Conservation (phyloP, 2,888 invertebrate genomes). For the Silvanus unidentatus region DNA sequence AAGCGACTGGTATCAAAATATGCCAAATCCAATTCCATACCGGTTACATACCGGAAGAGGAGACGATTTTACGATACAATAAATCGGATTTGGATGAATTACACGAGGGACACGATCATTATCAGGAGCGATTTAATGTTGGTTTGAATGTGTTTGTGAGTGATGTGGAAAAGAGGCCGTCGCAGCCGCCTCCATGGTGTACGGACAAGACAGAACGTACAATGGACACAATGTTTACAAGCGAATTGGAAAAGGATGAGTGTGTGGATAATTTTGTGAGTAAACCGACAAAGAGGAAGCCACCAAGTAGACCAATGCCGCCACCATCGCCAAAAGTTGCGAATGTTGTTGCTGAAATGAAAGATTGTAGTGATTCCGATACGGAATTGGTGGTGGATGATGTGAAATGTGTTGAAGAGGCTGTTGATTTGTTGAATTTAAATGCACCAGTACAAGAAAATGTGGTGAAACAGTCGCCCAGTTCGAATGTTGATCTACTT, state of each 20-base stretch:
- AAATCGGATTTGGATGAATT: constrained; percentile 77
- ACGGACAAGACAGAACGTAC: constrained; percentile 56
- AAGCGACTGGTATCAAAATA: constrained; percentile 78
- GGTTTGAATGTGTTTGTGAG: constrained; percentile 66
- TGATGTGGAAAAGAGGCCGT: constrained; percentile 61
- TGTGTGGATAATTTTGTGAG: constrained; percentile 71
- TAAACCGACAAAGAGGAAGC: constrained; percentile 41
- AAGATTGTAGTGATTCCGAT: constrained; percentile 34
- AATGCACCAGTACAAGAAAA: constrained; percentile 30
- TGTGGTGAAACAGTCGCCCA: constrained; percentile 28
- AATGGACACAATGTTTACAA: constrained; percentile 64
- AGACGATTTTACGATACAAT: constrained; percentile 68
- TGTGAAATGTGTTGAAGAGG: constrained; percentile 39
- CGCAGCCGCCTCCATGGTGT: constrained; percentile 70
- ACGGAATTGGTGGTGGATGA: constrained; percentile 26
- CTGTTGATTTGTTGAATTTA: constrained; percentile 57
- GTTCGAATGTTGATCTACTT: constrained; percentile 57
- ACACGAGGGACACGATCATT: constrained; percentile 59
- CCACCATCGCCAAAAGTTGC: constrained; percentile 24
- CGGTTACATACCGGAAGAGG: constrained; percentile 72
- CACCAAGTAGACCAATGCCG: constrained; percentile 40
- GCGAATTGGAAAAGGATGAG: constrained; percentile 75
- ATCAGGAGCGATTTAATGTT: constrained; percentile 63
- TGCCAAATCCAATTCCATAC: constrained; percentile 86
- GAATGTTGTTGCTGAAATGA: constrained; percentile 23